A percentile compares a stretch with the other conserved stretches of the same genome.
These are phyloP conservation scores for Ischnus inquisitorius DNA, from an alignment of 2,888 invertebrate species.

Conservation along the genomic window DNA sequence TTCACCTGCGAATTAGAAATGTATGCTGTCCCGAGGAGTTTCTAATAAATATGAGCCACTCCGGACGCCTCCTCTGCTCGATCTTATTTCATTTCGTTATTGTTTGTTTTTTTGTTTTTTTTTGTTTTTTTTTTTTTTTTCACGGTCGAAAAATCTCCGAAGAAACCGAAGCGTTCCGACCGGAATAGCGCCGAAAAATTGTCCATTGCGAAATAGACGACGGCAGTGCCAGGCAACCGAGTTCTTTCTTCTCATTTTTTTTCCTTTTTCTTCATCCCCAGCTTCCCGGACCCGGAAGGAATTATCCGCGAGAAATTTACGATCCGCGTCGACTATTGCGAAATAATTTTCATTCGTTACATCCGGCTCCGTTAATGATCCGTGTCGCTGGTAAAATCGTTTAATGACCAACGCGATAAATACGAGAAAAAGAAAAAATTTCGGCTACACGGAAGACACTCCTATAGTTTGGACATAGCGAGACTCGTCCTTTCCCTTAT, in stretches of 20 bases:
- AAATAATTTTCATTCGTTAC: slow-evolving; percentile 41
- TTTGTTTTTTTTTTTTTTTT: slow-evolving; percentile 17
- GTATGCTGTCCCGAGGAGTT: slow-evolving; percentile 4
- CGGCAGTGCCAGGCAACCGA: slow-evolving; percentile 33
- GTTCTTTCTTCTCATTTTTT: background rate
- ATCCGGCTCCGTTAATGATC: slow-evolving; percentile 47
- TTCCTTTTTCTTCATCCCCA: background rate
- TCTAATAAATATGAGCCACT: slow-evolving; percentile 17
- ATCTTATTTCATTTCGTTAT: slow-evolving; percentile 5
- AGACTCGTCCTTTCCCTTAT: background rate
- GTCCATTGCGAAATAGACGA: background rate
- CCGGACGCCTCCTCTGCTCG: background rate
- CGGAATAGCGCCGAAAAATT: slow-evolving; percentile 5
- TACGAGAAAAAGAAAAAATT: slow-evolving; percentile 6
- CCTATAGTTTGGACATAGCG: background rate
- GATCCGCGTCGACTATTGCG: slow-evolving; percentile 37
- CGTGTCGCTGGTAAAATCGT: slow-evolving; percentile 25
- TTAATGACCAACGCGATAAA: slow-evolving; percentile 1
- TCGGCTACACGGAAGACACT: background rate
- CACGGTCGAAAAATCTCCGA: slow-evolving; percentile 1
- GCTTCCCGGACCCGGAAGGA: slow-evolving; percentile 7
- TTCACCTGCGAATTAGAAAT: slow-evolving; percentile 15
- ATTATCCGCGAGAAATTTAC: slow-evolving; percentile 37
- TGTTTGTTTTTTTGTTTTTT: background rate
- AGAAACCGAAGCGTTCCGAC: background rate